Evolutionary conservation across 2,888 invertebrate genomes (phyloP).

Genomic region (Polyommatus icarus): DNA sequence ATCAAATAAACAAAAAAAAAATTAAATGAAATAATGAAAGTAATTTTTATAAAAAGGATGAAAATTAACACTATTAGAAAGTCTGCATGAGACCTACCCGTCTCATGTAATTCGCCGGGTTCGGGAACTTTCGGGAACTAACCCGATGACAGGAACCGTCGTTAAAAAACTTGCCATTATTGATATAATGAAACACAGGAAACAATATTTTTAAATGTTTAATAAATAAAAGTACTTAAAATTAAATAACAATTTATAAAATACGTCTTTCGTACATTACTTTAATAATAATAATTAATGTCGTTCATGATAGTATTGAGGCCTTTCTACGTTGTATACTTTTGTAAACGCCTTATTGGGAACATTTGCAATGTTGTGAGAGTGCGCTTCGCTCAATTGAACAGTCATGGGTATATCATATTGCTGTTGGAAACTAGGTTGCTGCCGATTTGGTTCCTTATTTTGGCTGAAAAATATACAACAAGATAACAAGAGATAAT

Average conservation of each 20-base stretch:
- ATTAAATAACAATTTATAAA: neutral
- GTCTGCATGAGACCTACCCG: too few species aligned
- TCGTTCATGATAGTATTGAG: neutral
- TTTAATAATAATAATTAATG: too few species aligned
- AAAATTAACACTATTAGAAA: too few species aligned
- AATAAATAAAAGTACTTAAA: neutral
- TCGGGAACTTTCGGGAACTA: too few species aligned
- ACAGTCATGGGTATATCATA: conserved; percentile 41
- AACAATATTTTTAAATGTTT: neutral
- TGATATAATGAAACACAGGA: neutral
- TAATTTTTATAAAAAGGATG: too few species aligned
- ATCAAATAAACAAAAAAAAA: too few species aligned
- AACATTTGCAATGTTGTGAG: conserved; percentile 43
- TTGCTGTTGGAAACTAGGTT: neutral
- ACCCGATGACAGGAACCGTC: too few species aligned
- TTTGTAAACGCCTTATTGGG: conserved; percentile 38
- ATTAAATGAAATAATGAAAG: too few species aligned
- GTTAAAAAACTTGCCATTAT: too few species aligned
- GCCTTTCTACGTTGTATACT: conserved; percentile 10
- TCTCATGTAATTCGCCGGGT: too few species aligned
- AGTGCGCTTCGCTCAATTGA: conserved; percentile 48
- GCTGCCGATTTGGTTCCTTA: neutral
- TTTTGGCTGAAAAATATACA: conserved; percentile 2
- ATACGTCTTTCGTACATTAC: neutral
- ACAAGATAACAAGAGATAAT: too few species aligned